These are phyloP conservation scores for Theristicus caerulescens DNA, from an alignment of 2,113 vertebrate genomes.

Conservation along the genomic window DNA sequence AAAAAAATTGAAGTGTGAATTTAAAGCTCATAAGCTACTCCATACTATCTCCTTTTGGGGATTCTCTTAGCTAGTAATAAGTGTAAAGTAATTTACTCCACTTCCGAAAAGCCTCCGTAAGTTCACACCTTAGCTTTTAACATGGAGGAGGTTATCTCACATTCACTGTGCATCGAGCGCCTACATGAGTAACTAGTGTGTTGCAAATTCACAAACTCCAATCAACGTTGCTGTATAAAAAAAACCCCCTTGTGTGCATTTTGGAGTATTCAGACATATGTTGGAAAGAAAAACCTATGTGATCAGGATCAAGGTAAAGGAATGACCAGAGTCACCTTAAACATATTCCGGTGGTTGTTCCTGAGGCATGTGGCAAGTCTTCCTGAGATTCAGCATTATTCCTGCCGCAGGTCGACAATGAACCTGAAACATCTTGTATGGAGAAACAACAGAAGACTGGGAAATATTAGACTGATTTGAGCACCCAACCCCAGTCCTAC, in stretches of 20 bases:
- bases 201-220: not conserved
- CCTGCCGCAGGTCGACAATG: not conserved
- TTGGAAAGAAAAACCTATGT: not conserved
- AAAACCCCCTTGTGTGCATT: not conserved
- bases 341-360: not conserved
- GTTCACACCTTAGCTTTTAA: conserved; percentile 8
- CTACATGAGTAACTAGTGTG: not conserved
- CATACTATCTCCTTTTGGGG: not conserved
- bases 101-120: not conserved
- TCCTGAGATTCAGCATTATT: not conserved
- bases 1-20: not conserved
- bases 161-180: not conserved
- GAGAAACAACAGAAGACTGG: not conserved
- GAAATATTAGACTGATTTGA: not conserved
- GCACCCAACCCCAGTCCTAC: not conserved
- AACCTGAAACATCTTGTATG: not conserved
- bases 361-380: not conserved
- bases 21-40: not conserved
- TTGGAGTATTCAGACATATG: not conserved
- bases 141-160: not conserved
- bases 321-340: not conserved
- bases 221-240: not conserved
- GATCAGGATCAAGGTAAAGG: not conserved
- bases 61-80: not conserved
- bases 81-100: conserved; percentile 29